A percentile compares a stretch with the other conserved stretches of the same genome.
phyloP scores from a whole-genome alignment of 2,888 invertebrate species.

The Phalangium opilio region DNA sequence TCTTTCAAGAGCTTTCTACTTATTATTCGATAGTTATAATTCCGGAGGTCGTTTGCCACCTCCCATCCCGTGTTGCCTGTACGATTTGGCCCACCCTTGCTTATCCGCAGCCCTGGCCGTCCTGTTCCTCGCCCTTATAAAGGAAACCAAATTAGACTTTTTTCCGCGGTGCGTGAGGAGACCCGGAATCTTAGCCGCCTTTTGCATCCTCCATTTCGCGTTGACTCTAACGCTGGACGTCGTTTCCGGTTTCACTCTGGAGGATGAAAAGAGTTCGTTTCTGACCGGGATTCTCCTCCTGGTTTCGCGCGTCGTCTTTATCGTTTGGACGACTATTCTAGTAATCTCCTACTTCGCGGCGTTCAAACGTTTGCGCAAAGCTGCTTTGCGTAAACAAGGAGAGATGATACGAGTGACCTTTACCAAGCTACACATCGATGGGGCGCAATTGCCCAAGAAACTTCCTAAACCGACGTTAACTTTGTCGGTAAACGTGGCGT shows the following conservation, averaged over 20 bases:
- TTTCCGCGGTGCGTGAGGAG: slow-evolving; percentile 44
- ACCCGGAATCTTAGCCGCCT: slow-evolving; percentile 58
- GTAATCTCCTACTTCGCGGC: slow-evolving; percentile 57
- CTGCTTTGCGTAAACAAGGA: slow-evolving; percentile 28
- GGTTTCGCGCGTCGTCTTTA: slow-evolving; percentile 59
- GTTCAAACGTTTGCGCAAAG: slow-evolving; percentile 26
- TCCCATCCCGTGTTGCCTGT: slow-evolving; percentile 61
- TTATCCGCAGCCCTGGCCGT: slow-evolving; percentile 78
- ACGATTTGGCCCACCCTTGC: slow-evolving; percentile 71
- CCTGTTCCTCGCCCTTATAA: slow-evolving; percentile 65
- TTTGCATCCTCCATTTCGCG: slow-evolving; percentile 59
- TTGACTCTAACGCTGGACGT: slow-evolving; percentile 70
- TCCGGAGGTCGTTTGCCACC: slow-evolving; percentile 59
- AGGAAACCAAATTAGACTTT: slow-evolving; percentile 45
- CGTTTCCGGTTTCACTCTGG: slow-evolving; percentile 23
- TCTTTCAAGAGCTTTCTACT: slow-evolving; percentile 55
- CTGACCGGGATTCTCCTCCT: slow-evolving; percentile 25
- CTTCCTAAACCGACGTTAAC: slow-evolving; percentile 42
- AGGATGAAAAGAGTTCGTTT: slow-evolving; percentile 9
- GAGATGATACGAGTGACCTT: slow-evolving; percentile 23
- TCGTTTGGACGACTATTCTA: slow-evolving; percentile 64
- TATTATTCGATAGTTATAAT: slow-evolving; percentile 84
- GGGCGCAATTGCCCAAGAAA: slow-evolving; percentile 22
- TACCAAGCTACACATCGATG: slow-evolving; percentile 25
- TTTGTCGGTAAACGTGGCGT: slow-evolving; percentile 74